phyloP scores from a whole-genome alignment of 1,140 invertebrate species.

The Lamellibrachia luymesi region DNA sequence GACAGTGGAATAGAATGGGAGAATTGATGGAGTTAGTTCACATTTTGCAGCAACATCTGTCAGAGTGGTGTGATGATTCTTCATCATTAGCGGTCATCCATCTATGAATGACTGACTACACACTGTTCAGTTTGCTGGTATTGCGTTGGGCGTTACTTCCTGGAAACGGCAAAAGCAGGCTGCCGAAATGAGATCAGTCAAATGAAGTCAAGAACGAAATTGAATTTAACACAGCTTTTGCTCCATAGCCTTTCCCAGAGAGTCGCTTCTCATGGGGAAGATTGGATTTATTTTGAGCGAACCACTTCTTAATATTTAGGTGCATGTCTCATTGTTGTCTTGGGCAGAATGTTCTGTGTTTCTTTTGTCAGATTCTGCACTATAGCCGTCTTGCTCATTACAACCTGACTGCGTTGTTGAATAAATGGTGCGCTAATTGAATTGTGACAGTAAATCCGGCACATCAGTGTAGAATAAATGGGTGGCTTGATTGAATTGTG shows the following conservation, averaged over 20 bases:
- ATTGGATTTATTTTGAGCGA: neutral
- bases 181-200: neutral
- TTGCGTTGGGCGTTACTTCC: neutral
- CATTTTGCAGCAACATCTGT: neutral
- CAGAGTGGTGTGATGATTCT: neutral
- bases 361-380: no score
- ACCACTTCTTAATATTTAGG: neutral
- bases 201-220: neutral
- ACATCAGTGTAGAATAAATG: neutral
- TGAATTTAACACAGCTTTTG: neutral
- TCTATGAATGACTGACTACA: neutral
- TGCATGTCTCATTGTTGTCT: neutral
- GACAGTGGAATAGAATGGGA: neutral
- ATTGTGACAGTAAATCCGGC: neutral
- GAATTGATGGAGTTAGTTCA: slow-evolving; percentile 1
- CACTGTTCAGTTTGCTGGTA: neutral
- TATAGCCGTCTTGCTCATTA: neutral
- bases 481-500: neutral
- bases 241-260: neutral
- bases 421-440: neutral
- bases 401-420: neutral
- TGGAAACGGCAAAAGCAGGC: neutral
- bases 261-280: neutral
- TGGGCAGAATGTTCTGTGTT: neutral
- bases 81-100: neutral